Percentiles rank a stretch among this genome's conserved stretches.
Evolutionary conservation across 2,888 invertebrate species (phyloP).

Genomic region (Dolomedes plantarius): DNA sequence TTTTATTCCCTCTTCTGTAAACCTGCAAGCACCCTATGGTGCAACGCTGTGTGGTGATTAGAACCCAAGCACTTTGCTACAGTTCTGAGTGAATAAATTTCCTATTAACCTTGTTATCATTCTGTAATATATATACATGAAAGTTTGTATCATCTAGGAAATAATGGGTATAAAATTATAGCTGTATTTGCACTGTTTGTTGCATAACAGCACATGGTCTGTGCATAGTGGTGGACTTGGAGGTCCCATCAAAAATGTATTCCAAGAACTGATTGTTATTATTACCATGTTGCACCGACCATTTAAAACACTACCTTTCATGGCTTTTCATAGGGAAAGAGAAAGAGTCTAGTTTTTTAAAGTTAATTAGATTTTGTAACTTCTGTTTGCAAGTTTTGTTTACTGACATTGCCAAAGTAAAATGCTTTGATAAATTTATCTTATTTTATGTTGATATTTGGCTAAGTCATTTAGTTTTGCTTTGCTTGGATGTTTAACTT

Average conservation of each 20-base stretch:
- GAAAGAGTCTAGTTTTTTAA: conserved; percentile 52
- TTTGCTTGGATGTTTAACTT: conserved; percentile 55
- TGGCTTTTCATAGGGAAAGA: conserved; percentile 24
- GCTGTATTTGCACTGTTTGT: conserved; percentile 59
- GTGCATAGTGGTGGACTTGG: conserved; percentile 33
- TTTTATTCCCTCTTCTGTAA: conserved; percentile 57
- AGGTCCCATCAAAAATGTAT: conserved; percentile 42
- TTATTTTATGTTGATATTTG: conserved; percentile 54
- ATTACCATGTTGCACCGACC: conserved; percentile 50
- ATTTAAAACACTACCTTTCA: conserved; percentile 29
- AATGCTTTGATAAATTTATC: conserved; percentile 37
- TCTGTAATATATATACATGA: conserved; percentile 64
- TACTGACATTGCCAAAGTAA: conserved; percentile 31
- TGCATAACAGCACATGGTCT: conserved; percentile 56
- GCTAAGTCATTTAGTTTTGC: conserved; percentile 64
- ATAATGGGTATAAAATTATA: conserved; percentile 42
- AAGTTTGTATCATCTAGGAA: conserved; percentile 62
- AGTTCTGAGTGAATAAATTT: conserved; percentile 61
- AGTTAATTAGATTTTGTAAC: conserved; percentile 42
- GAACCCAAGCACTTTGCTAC: conserved; percentile 63
- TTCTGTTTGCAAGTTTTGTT: conserved; percentile 43
- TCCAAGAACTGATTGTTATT: conserved; percentile 66
- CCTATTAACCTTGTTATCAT: conserved; percentile 67
- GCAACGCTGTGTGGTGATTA: conserved; percentile 42
- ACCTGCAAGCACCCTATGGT: conserved; percentile 46